Conservation (phyloP, 2,888 invertebrate genomes). For the Oscheius sp. region DNA sequence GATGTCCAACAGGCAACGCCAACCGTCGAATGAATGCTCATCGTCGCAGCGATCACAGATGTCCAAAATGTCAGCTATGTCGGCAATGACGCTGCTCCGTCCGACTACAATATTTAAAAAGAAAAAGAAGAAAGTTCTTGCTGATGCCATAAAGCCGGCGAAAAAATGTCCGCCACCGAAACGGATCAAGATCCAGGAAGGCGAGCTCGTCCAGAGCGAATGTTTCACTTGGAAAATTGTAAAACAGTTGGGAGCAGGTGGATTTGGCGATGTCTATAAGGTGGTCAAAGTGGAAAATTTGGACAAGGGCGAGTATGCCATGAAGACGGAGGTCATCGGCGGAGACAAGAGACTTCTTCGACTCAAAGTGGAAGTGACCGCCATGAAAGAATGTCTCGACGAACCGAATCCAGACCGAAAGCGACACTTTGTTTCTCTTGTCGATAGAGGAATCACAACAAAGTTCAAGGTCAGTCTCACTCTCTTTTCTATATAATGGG, state of each 20-base stretch:
- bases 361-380: conserved; percentile 54
- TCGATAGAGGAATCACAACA: conserved; percentile 47
- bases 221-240: conserved; percentile 41
- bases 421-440: conserved; percentile 49
- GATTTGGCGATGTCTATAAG: conserved; percentile 57
- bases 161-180: neutral
- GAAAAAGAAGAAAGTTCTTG: too few relatives aligned
- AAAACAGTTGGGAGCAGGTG: conserved; percentile 49
- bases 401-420: conserved; percentile 1
- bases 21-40: too few relatives aligned
- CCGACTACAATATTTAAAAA: too few relatives aligned
- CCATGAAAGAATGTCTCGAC: conserved; percentile 43
- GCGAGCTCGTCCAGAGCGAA: conserved; percentile 39
- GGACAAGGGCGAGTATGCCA: conserved; percentile 45
- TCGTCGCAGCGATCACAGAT: too few relatives aligned
- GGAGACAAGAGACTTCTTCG: conserved; percentile 50
- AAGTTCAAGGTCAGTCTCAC: conserved; percentile 39
- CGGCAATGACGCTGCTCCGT: too few relatives aligned
- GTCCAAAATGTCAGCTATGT: too few relatives aligned
- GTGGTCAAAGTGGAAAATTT: conserved; percentile 38
- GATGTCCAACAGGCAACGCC: too few relatives aligned
- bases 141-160: neutral
- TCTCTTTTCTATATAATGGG: too few relatives aligned
- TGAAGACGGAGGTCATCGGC: conserved; percentile 51
- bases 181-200: conserved; percentile 39